Conservation (phyloP, 2,888 invertebrate genomes). For the Leptopilina drosophilae region DNA sequence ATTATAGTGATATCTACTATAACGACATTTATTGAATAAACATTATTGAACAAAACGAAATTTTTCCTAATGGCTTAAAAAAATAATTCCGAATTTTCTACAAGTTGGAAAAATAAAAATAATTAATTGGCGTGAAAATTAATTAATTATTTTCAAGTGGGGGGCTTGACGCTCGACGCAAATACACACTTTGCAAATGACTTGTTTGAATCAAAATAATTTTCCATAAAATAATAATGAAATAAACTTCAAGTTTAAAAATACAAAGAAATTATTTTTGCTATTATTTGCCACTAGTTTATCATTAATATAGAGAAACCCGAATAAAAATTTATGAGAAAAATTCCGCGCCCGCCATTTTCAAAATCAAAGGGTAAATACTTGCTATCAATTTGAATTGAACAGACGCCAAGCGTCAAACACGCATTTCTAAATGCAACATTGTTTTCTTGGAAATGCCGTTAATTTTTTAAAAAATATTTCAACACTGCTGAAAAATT, state of each 20-base stretch:
- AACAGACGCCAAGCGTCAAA: constrained; percentile 38
- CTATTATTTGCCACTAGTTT: background rate
- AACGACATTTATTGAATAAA: background rate
- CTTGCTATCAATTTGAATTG: constrained; percentile 45
- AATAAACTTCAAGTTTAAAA: constrained; percentile 8
- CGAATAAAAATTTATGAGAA: constrained; percentile 45
- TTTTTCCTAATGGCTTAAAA: background rate
- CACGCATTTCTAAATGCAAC: background rate
- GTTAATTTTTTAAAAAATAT: constrained; percentile 1
- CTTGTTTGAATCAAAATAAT: background rate
- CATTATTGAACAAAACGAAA: background rate
- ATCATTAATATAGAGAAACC: background rate
- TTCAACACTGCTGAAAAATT: background rate
- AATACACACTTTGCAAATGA: background rate
- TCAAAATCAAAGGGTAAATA: constrained; percentile 67
- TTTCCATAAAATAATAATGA: background rate
- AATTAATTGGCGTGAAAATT: background rate
- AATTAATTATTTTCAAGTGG: background rate
- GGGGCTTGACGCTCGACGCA: background rate
- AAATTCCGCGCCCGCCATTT: constrained; percentile 73
- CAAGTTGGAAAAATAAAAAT: no score
- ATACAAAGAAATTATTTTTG: background rate
- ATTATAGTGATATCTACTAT: background rate
- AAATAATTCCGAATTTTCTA: background rate
- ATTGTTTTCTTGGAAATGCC: background rate